Evolutionary conservation across 2,113 vertebrate genomes (phyloP).

Genomic region (Meleagris gallopavo): DNA sequence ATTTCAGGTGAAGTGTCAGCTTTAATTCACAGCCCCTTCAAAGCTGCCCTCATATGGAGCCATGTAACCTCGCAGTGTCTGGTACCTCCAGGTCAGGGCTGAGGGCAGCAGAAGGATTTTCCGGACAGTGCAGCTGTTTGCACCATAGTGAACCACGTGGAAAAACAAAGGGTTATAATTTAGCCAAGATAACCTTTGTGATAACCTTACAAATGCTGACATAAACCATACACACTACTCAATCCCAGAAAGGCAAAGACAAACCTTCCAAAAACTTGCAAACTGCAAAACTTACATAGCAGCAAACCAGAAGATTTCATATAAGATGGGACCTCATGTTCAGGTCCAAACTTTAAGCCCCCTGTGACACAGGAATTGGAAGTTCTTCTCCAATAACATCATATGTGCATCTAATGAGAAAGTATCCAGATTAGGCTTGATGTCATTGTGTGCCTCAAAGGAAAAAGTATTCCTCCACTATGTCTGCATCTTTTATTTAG

Average conservation of each 20-base stretch:
- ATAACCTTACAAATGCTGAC: constrained; percentile 66
- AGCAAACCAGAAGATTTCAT: not conserved
- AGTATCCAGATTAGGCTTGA: not conserved
- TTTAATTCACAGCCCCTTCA: constrained; percentile 65
- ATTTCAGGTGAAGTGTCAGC: constrained; percentile 64
- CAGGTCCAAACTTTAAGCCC: not conserved
- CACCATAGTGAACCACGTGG: constrained; percentile 49
- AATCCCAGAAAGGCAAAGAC: not conserved
- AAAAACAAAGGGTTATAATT: constrained; percentile 71
- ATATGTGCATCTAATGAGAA: not conserved
- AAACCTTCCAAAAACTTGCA: constrained; percentile 9
- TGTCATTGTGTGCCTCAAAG: not conserved
- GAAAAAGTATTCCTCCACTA: not conserved
- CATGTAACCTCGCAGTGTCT: not conserved
- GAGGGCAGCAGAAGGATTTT: constrained; percentile 63
- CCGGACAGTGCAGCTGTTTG: constrained; percentile 67
- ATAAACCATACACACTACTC: constrained; percentile 46
- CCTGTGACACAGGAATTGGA: not conserved
- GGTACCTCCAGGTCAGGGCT: constrained; percentile 62
- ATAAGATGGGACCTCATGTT: not conserved
- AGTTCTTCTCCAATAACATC: not conserved
- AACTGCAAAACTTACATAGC: not conserved
- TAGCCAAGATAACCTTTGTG: constrained; percentile 63
- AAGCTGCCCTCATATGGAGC: constrained; percentile 26
- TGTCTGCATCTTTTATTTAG: constrained; percentile 3